Evolutionary conservation across 2,888 invertebrate genomes (phyloP).

Genomic region (Camponotus fellah): DNA sequence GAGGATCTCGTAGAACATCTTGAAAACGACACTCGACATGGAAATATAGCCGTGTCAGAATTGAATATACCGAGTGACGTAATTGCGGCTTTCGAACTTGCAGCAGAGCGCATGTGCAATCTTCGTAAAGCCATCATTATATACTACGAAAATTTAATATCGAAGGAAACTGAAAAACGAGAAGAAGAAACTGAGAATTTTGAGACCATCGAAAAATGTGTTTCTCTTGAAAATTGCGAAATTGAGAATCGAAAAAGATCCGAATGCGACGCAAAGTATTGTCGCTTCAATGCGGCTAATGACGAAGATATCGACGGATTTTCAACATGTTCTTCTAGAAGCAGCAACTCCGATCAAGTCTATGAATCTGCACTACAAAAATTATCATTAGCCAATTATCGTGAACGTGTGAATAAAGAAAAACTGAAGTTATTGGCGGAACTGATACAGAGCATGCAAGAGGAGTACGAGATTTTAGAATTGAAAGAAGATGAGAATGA

Average conservation of each 20-base stretch:
- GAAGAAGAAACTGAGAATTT: constrained; percentile 3
- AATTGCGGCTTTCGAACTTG: constrained; percentile 65
- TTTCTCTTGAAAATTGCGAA: background rate
- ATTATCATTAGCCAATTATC: background rate
- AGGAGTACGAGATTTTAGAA: background rate
- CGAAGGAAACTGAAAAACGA: background rate
- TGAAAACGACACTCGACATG: background rate
- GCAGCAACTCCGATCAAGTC: background rate
- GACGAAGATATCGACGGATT: background rate
- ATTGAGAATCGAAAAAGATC: background rate
- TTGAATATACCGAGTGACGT: constrained; percentile 62
- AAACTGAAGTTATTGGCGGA: constrained; percentile 31
- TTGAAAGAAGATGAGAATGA: background rate
- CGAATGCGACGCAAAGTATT: background rate
- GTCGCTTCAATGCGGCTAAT: background rate
- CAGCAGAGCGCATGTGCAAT: constrained; percentile 65
- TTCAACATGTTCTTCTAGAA: background rate
- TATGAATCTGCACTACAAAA: background rate
- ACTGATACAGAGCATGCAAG: constrained; percentile 2
- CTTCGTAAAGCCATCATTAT: constrained; percentile 70
- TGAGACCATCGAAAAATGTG: background rate
- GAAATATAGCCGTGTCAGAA: constrained; percentile 10
- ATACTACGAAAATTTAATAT: constrained; percentile 57
- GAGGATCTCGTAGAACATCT: constrained; percentile 19
- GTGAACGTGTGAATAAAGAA: background rate